Evolutionary conservation across 2,888 invertebrate genomes (phyloP).

Genomic region (Capitulum mitella): DNA sequence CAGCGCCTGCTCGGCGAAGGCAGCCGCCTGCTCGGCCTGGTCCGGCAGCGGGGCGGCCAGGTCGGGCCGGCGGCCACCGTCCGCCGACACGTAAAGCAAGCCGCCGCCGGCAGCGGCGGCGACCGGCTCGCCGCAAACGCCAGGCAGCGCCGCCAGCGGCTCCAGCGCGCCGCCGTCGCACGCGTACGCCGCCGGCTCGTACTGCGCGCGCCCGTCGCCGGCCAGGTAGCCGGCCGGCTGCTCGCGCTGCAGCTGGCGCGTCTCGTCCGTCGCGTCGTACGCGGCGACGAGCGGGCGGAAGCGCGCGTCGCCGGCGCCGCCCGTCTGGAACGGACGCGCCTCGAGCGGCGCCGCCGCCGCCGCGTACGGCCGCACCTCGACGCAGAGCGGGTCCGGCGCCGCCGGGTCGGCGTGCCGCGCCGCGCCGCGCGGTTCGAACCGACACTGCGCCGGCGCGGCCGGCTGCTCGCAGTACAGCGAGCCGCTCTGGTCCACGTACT

Average conservation of each 20-base stretch:
- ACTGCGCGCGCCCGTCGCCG: neutral
- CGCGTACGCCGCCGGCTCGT: neutral
- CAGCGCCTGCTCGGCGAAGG: neutral
- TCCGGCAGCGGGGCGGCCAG: neutral
- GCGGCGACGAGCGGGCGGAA: neutral
- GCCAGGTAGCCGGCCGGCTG: neutral
- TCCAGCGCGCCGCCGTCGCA: neutral
- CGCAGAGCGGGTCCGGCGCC: neutral
- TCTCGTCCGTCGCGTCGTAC: neutral
- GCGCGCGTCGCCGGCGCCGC: neutral
- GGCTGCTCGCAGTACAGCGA: neutral
- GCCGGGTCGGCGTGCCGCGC: neutral
- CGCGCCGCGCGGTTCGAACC: slow-evolving; percentile 13
- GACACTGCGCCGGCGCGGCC: neutral
- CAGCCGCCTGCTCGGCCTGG: neutral
- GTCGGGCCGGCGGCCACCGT: neutral
- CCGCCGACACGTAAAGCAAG: neutral
- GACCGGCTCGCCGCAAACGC: neutral
- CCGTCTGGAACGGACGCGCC: neutral
- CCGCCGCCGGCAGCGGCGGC: neutral
- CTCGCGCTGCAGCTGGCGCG: neutral
- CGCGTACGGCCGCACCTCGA: neutral
- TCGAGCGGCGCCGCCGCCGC: neutral
- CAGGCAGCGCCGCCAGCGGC: neutral
- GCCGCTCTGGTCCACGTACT: neutral